These are phyloP conservation scores for Saguinus imperator DNA, from an alignment of 2,113 vertebrate genomes.

Conservation along the genomic window DNA sequence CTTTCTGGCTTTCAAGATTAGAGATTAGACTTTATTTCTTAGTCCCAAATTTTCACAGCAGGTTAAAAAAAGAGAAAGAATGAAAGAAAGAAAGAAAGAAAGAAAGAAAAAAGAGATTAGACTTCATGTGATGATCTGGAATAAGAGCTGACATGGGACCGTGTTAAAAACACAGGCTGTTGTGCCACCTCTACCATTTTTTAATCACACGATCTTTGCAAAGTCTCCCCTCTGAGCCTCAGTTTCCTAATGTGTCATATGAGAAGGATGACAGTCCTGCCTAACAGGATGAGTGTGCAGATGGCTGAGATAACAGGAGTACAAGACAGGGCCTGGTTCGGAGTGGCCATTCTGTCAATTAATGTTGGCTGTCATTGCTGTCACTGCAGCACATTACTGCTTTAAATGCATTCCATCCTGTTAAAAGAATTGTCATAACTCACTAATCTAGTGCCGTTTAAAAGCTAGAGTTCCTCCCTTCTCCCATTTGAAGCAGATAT, in stretches of 20 bases:
- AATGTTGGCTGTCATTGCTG: fast-evolving
- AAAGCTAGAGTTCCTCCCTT: neutral
- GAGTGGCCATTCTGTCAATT: too few species aligned
- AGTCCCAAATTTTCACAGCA: too few species aligned
- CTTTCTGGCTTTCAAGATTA: neutral
- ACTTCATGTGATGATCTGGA: neutral
- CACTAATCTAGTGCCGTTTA: neutral
- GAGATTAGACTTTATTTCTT: neutral
- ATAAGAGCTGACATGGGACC: neutral
- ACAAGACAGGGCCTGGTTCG: neutral
- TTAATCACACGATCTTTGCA: neutral
- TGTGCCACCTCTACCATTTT: neutral
- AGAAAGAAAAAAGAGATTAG: neutral
- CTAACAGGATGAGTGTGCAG: too few species aligned
- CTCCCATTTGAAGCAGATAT: neutral
- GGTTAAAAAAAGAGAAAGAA: too few species aligned
- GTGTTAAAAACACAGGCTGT: neutral
- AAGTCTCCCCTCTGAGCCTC: neutral
- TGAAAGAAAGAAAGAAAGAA: too few species aligned
- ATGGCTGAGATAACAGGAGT: neutral
- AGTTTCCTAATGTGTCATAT: neutral
- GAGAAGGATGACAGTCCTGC: neutral
- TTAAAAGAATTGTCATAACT: neutral
- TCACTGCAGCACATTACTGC: neutral
- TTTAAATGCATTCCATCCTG: neutral